phyloP scores from a whole-genome alignment of 1,140 invertebrate species.

The Nebria ingens region DNA sequence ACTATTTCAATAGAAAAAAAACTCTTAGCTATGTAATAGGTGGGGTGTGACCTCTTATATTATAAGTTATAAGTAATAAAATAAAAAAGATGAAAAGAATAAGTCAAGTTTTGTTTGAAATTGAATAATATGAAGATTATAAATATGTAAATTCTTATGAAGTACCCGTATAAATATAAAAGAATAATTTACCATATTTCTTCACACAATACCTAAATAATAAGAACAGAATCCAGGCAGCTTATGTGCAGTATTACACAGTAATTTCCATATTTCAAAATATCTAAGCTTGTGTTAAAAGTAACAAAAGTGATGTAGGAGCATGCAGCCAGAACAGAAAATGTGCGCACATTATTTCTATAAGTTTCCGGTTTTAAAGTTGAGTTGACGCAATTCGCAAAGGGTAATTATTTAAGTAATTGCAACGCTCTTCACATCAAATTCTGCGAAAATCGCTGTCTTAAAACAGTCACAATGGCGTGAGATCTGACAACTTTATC shows the following conservation, averaged over 20 bases:
- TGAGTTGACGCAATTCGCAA: background rate
- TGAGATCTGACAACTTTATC: background rate
- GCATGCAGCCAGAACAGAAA: no score
- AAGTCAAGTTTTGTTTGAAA: no score
- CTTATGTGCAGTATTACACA: background rate
- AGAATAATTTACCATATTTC: constrained; percentile 7
- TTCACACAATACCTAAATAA: background rate
- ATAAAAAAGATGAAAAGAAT: no score
- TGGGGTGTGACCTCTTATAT: no score
- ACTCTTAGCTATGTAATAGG: no score
- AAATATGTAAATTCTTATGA: background rate
- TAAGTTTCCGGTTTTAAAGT: constrained; percentile 1
- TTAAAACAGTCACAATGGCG: background rate
- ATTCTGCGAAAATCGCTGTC: background rate
- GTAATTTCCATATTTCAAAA: constrained; percentile 3
- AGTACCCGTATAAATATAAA: background rate
- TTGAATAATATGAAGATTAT: background rate
- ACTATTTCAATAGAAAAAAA: no score
- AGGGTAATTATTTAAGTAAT: constrained; percentile 4
- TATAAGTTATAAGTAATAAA: no score
- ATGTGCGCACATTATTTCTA: background rate
- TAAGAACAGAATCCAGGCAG: background rate
- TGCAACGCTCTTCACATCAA: constrained; percentile 6
- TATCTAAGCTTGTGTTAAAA: background rate
- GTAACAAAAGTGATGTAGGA: background rate